Evolutionary conservation across 2,797 vertebrate species (phyloP).

Genomic region (Perodicticus potto): DNA sequence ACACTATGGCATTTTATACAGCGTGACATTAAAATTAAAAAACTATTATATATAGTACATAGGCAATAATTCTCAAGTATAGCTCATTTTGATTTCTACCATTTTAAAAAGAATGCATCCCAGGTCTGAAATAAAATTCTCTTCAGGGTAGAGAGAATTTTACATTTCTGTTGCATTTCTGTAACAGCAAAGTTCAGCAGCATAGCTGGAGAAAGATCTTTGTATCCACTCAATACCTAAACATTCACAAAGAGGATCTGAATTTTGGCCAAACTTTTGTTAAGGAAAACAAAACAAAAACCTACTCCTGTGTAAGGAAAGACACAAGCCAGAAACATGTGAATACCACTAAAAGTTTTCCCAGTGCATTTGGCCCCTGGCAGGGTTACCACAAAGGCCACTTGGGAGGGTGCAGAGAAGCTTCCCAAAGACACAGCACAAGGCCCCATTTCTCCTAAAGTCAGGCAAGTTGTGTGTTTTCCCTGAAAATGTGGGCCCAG

Average conservation of each 20-base stretch:
- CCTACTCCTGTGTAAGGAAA: neutral
- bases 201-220: neutral
- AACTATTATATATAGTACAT: neutral
- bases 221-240: neutral
- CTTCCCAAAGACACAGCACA: neutral
- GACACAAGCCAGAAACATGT: neutral
- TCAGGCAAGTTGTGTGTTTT: neutral
- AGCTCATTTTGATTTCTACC: neutral
- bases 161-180: no score
- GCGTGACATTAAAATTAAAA: no score
- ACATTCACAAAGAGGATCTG: neutral
- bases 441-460: conserved; percentile 22
- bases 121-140: conserved; percentile 23
- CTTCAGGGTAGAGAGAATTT: neutral
- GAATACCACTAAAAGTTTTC: neutral
- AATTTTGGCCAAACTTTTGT: conserved; percentile 6
- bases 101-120: conserved; percentile 54
- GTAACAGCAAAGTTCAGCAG: neutral
- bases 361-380: neutral
- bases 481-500: conserved; percentile 9
- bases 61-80: neutral
- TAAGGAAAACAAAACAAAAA: neutral
- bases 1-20: no score
- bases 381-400: neutral
- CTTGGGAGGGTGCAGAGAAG: neutral